Conservation (phyloP, 2,888 invertebrate species). For the Lycophotia porphyrea region DNA sequence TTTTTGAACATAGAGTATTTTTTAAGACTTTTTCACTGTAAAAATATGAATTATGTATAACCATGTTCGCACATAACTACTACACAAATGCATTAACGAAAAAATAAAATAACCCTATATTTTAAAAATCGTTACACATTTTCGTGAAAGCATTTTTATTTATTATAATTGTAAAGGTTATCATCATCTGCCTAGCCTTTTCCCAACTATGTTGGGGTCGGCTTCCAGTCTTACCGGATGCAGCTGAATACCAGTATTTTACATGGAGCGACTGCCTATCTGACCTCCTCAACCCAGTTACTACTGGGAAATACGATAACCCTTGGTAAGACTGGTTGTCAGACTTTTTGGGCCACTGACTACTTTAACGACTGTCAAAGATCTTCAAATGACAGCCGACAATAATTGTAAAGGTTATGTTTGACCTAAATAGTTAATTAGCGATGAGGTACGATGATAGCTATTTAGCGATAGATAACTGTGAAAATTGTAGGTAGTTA, state of each 20-base stretch:
- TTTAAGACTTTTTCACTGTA: background rate
- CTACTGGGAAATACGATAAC: too few relatives aligned
- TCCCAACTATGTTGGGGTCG: too few relatives aligned
- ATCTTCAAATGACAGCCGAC: too few relatives aligned
- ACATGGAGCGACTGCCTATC: too few relatives aligned
- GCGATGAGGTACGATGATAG: slow-evolving; percentile 4
- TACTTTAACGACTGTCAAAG: too few relatives aligned
- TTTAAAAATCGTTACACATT: background rate
- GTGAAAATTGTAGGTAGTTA: background rate
- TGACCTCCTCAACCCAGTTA: too few relatives aligned
- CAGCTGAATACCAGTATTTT: too few relatives aligned
- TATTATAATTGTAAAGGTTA: background rate
- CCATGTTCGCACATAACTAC: background rate
- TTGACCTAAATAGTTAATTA: slow-evolving; percentile 33
- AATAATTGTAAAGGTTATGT: background rate
- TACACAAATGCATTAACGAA: background rate
- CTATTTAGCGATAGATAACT: background rate
- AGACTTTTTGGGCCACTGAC: too few relatives aligned
- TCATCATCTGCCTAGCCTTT: too few relatives aligned
- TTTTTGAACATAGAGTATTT: background rate
- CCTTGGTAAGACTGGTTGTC: too few relatives aligned
- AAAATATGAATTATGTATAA: background rate
- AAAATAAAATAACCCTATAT: background rate
- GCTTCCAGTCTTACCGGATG: too few relatives aligned
- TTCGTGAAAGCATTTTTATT: slow-evolving; percentile 9